phyloP scores from a whole-genome alignment of 1,140 invertebrate genomes.

The Ostrea denselamellosa region DNA sequence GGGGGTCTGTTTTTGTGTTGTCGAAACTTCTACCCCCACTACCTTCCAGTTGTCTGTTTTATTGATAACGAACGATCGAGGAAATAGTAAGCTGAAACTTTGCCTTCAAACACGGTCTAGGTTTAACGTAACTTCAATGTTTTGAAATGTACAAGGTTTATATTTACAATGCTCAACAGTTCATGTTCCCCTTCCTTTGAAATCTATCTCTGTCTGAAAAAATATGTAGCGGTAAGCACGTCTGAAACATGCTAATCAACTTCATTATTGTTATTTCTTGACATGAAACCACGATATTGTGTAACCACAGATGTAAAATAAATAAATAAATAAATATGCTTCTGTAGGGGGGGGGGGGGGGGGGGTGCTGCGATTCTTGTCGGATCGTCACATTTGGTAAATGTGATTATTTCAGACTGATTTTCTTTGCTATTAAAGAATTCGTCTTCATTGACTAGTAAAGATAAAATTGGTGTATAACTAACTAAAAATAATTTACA shows the following conservation, averaged over 20 bases:
- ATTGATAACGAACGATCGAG: no score
- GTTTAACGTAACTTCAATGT: not conserved
- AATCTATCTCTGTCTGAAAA: no score
- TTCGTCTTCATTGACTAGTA: not conserved
- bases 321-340: not conserved
- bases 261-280: not conserved
- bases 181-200: not conserved
- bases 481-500: no score
- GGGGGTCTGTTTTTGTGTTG: no score
- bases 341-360: no score
- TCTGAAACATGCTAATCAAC: not conserved
- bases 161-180: not conserved
- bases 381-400: not conserved
- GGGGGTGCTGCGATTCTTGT: not conserved
- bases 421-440: not conserved
- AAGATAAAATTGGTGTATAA: no score
- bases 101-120: not conserved
- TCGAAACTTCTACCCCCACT: no score
- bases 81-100: no score
- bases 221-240: no score
- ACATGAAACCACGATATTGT: not conserved
- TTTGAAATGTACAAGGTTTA: not conserved
- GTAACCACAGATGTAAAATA: not conserved
- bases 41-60: no score
- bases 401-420: not conserved